Evolutionary conservation across 2,888 invertebrate genomes (phyloP).

Genomic region (Caenorhabditis sulstoni): DNA sequence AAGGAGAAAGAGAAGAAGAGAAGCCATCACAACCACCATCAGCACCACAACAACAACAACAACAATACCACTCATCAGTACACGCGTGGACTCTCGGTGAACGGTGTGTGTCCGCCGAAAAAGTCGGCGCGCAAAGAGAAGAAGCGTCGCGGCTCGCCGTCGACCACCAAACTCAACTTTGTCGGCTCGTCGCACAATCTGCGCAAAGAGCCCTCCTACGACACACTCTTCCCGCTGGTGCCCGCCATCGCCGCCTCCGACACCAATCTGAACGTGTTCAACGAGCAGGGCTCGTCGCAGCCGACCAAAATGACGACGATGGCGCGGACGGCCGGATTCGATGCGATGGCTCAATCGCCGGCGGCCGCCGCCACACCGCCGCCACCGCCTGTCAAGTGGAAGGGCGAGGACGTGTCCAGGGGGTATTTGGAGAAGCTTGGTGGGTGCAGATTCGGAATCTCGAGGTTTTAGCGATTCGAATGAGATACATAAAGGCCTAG

Average conservation of each 20-base stretch:
- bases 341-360: not conserved
- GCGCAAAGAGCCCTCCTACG: not conserved
- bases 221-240: too few relatives aligned
- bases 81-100: not conserved
- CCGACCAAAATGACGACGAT: not conserved
- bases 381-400: constrained; percentile 29
- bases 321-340: constrained; percentile 3
- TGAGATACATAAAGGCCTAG: too few relatives aligned
- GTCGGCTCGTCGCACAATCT: not conserved
- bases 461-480: not conserved
- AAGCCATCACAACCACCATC: too few relatives aligned
- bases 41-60: too few relatives aligned
- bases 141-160: not conserved
- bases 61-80: too few relatives aligned
- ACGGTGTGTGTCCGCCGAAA: constrained; percentile 8
- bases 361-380: not conserved
- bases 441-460: not conserved
- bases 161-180: constrained; percentile 12
- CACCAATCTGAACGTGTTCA: too few relatives aligned
- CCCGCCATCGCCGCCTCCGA: too few relatives aligned
- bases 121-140: constrained; percentile 25
- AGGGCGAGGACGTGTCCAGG: constrained; percentile 35
- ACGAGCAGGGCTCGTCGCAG: too few relatives aligned
- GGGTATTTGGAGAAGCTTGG: constrained; percentile 29
- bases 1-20: too few relatives aligned